These are phyloP conservation scores for Trichomycterus rosablanca DNA, from an alignment of 2,113 vertebrate genomes.

Conservation along the genomic window DNA sequence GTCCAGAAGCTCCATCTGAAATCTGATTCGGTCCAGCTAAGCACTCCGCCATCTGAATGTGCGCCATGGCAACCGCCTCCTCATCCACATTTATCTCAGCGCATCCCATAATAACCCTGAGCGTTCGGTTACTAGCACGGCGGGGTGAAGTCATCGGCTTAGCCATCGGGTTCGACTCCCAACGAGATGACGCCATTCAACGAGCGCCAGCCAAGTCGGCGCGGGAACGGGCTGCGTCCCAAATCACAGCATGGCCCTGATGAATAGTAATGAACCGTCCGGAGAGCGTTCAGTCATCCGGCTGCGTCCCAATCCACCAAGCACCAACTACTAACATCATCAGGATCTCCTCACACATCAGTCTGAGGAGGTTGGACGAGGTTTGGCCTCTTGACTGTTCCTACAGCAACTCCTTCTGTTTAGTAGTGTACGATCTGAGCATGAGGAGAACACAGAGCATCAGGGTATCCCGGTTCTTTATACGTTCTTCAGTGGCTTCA, in stretches of 20 bases:
- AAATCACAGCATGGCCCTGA: neutral
- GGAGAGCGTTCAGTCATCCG: neutral
- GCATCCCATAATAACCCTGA: neutral
- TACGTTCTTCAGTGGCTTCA: no score
- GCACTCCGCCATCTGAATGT: neutral
- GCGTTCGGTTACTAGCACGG: neutral
- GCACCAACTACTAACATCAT: no score
- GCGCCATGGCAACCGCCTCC: neutral
- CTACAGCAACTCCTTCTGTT: no score
- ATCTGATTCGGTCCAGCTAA: neutral
- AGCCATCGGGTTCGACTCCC: neutral
- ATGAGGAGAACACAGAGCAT: no score
- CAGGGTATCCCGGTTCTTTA: no score
- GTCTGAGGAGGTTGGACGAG: no score
- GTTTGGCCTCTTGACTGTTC: neutral
- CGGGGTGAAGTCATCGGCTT: neutral
- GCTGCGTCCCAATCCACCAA: no score
- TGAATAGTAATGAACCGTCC: no score
- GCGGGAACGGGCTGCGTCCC: neutral
- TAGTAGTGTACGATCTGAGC: no score
- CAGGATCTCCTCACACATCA: no score
- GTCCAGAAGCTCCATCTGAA: slow-evolving; percentile 2
- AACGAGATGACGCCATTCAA: neutral
- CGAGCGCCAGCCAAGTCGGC: neutral
- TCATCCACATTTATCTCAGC: no score